Conservation (phyloP, 2,113 vertebrate genomes). For the Thinocorus orbignyianus region DNA sequence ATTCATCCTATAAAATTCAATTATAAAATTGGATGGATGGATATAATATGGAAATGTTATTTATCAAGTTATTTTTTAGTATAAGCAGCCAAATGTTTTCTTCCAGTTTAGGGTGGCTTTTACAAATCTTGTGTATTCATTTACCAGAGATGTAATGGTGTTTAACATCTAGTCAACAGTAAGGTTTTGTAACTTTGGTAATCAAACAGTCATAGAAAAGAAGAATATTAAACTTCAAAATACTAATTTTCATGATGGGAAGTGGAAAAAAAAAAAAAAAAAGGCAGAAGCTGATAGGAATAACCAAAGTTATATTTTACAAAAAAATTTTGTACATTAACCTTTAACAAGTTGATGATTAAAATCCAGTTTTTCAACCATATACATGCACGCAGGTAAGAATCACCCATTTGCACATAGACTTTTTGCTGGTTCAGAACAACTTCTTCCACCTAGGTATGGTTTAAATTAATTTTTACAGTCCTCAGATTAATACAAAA, state of each 20-base stretch:
- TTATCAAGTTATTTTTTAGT: background rate
- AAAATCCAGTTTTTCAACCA: background rate
- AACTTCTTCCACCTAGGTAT: background rate
- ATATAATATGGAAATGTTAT: background rate
- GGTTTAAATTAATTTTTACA: background rate
- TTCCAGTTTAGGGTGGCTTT: background rate
- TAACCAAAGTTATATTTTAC: background rate
- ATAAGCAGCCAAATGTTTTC: background rate
- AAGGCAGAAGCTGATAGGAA: background rate
- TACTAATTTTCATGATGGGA: fast-evolving
- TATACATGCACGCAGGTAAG: background rate
- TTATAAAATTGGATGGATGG: background rate
- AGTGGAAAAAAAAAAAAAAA: background rate
- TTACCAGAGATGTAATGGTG: background rate
- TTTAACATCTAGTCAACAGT: background rate
- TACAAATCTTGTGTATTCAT: background rate
- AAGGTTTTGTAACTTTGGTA: background rate
- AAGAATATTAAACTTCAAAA: background rate
- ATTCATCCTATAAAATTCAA: background rate
- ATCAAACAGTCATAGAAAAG: background rate
- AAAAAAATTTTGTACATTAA: background rate
- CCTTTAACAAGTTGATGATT: background rate
- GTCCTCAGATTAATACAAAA: background rate
- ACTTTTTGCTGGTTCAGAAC: background rate
- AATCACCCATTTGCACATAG: background rate